Base-by-base conservation (phyloP, 2,888 invertebrate genomes). In the Amaurobius ferox region DNA sequence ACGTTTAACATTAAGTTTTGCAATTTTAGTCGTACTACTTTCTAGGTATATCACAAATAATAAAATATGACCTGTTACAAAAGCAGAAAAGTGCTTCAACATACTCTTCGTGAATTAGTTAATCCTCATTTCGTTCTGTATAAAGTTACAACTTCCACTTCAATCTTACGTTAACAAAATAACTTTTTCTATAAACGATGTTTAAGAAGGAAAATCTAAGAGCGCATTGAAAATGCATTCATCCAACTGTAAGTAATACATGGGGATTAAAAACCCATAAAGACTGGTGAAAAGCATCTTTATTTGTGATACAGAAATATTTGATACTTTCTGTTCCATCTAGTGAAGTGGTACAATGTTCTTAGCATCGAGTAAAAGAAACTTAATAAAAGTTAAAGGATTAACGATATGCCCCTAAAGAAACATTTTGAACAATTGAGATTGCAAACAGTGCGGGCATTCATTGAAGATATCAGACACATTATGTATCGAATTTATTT, bases 241-340 rank as follows among this genome's bases (percentile, higher is more conserved):
- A 55, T 55, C 55, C 55, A 16, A 55, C 55, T 23, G 23, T 55
- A 55, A 55, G 55, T 55, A 55, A 55, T 55, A 55, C 55, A 55
- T 55, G 55, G 55, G 55, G 55, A 23, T 55, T 55, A 55, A 55
- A 55, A 55, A 55, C 23, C 55, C 19, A 55, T 55, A 55, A 55
- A 11, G 55, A 11, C 55, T 23, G 55, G 55, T 23, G 55, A 19
- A 55, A 55, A 55, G 55, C 55, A 55, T 55, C 55, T 55, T 23
- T 55, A 55, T 55, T 55, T 55, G 55, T 11, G 19, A 23, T 16
- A n/a, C n/a, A 55, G 55, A 55, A 55, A 11, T 5, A 55, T 55
- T 55, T 55, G 55, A 3, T 23, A 3, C 55, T 7, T 23, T 55
- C 55, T 55, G 19, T 55, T 55, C 55, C 55, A 23, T 23, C 55